Conservation (phyloP, 2,797 vertebrate genomes). For the Lepus oiostolus region DNA sequence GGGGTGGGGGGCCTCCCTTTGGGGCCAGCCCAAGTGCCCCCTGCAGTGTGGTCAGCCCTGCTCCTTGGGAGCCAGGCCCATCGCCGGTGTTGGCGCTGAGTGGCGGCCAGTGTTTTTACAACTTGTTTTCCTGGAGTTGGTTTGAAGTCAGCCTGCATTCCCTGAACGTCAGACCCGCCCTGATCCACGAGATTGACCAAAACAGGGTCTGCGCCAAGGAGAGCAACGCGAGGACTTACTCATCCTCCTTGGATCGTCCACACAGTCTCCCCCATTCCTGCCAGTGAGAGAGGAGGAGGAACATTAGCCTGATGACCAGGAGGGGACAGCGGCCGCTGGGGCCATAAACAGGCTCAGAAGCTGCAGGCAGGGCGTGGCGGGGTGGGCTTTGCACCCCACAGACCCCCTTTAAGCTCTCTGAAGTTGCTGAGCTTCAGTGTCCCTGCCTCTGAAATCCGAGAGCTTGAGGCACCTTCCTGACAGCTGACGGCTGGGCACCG, state of each 20-base stretch:
- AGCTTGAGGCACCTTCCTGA: background rate
- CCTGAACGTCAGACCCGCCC: conserved; percentile 82
- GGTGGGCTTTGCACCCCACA: background rate
- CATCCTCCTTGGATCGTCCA: conserved; percentile 64
- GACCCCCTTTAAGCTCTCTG: background rate
- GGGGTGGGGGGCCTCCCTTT: conserved; percentile 49
- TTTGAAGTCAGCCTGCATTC: conserved; percentile 82
- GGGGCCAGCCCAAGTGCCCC: conserved; percentile 55
- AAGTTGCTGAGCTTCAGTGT: background rate
- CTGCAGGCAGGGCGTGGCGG: background rate
- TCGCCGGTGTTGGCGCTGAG: conserved; percentile 40
- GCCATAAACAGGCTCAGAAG: background rate
- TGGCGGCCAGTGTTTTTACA: conserved; percentile 77
- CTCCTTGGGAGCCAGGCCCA: background rate
- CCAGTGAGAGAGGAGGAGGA: background rate
- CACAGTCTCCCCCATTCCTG: conserved; percentile 48
- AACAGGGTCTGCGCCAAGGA: conserved; percentile 74
- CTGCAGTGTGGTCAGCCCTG: conserved; percentile 50
- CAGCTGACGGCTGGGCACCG: background rate
- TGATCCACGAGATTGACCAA: conserved; percentile 79
- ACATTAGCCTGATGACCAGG: background rate
- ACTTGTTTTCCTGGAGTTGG: conserved; percentile 82
- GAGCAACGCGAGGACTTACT: conserved; percentile 75
- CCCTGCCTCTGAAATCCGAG: background rate
- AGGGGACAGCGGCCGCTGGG: rapidly evolving